A percentile compares a stretch with the other conserved stretches of the same genome.
Conservation (phyloP, 2,113 vertebrate genomes). For the Pangasianodon hypophthalmus region DNA sequence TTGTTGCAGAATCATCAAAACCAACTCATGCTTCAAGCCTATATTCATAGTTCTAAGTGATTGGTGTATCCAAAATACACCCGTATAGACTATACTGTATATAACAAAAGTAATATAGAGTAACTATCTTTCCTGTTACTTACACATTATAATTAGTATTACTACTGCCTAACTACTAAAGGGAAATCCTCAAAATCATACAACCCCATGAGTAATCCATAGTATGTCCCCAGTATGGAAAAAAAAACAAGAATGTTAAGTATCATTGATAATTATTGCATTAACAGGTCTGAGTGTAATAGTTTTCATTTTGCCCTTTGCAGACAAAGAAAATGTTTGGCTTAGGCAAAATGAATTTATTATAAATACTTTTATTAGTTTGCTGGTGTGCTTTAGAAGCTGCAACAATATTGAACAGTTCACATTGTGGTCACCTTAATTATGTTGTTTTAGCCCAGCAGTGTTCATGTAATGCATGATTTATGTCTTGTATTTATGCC, state of each 20-base stretch:
- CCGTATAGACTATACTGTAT: background rate
- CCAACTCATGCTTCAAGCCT: background rate
- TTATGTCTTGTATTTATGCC: constrained; percentile 23
- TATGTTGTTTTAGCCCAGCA: background rate
- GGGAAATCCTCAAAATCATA: background rate
- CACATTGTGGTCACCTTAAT: constrained; percentile 26
- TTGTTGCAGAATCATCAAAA: background rate
- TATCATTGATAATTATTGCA: background rate
- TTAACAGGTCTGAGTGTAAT: background rate
- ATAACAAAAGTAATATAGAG: background rate
- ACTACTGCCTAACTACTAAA: background rate
- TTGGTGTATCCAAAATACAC: background rate
- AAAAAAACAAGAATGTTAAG: background rate
- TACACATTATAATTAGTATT: background rate
- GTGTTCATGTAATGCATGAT: constrained; percentile 14
- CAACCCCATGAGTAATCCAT: background rate
- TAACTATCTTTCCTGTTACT: too few relatives aligned
- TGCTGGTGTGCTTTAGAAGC: background rate
- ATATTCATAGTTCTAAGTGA: background rate
- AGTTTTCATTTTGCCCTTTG: background rate
- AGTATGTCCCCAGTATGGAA: background rate
- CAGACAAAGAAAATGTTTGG: background rate
- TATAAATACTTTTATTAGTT: background rate
- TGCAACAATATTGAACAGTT: constrained; percentile 17
- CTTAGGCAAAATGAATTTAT: background rate